phyloP scores from a whole-genome alignment of 2,797 vertebrate species.

The Leptodactylus fallax region DNA sequence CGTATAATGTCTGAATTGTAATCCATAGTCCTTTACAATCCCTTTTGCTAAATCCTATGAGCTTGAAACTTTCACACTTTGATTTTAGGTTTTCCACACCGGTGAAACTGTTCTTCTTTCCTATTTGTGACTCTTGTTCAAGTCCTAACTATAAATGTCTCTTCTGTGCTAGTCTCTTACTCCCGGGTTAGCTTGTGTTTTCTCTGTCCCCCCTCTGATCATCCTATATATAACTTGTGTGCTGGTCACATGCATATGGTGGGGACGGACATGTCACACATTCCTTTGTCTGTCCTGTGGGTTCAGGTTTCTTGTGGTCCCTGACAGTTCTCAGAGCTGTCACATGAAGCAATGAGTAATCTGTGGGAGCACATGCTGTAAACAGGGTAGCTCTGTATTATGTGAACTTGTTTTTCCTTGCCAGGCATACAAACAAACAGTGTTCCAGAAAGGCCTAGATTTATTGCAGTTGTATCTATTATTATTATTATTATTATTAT shows the following conservation, averaged over 20 bases:
- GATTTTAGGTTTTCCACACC: background rate
- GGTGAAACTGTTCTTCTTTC: conserved; percentile 6
- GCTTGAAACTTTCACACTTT: background rate
- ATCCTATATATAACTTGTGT: conserved; percentile 75
- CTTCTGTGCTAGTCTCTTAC: conserved; percentile 21
- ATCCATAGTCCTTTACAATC: conserved; percentile 73
- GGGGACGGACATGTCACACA: conserved; percentile 70
- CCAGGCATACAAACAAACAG: conserved; percentile 32
- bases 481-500: background rate
- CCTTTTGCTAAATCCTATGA: background rate
- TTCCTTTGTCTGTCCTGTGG: conserved; percentile 52
- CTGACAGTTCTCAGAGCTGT: conserved; percentile 68
- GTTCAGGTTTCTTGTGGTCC: conserved; percentile 72
- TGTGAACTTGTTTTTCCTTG: conserved; percentile 37
- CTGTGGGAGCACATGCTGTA: conserved; percentile 63
- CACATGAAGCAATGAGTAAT: conserved; percentile 72
- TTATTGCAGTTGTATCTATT: background rate
- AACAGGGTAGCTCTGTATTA: conserved; percentile 73
- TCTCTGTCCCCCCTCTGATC: conserved; percentile 53
- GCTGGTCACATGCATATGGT: conserved; percentile 71
- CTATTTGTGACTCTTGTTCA: background rate
- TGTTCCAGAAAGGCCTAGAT: conserved; percentile 31
- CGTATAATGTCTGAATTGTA: conserved; percentile 77
- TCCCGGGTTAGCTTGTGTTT: conserved; percentile 59
- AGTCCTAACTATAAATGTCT: background rate